Conservation (phyloP, 2,113 vertebrate genomes). For the Colossoma macropomum region DNA sequence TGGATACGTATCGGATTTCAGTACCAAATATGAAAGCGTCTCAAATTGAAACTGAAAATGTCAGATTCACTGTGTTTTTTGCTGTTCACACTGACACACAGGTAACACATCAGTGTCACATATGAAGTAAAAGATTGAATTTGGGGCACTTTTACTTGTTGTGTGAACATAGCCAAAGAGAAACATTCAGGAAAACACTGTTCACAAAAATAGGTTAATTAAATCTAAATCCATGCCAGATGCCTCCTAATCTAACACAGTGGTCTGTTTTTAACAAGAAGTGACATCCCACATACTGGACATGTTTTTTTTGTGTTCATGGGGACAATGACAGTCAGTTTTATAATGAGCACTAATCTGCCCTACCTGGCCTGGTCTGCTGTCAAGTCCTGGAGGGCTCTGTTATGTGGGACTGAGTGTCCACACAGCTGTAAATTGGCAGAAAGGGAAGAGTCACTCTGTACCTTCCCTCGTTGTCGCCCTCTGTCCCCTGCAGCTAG, state of each 20-base stretch:
- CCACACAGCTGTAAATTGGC: background rate
- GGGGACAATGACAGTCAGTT: conserved; percentile 11
- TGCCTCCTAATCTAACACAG: background rate
- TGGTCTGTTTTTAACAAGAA: conserved; percentile 1
- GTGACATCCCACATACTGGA: conserved; percentile 14
- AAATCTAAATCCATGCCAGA: background rate
- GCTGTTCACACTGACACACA: no score
- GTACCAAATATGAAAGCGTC: no score
- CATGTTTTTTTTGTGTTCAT: conserved; percentile 4
- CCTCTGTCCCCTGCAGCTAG: conserved; percentile 12
- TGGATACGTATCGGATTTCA: no score
- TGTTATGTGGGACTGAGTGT: background rate
- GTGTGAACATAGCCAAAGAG: background rate
- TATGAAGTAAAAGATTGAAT: no score
- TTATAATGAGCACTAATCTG: conserved; percentile 33
- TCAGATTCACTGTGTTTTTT: no score
- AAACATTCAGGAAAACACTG: background rate
- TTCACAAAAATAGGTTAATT: background rate
- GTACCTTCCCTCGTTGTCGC: background rate
- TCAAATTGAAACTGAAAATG: no score
- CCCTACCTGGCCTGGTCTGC: conserved; percentile 19
- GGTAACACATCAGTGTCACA: no score
- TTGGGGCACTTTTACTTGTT: no score
- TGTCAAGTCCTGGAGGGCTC: background rate
- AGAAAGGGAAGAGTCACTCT: background rate